Evolutionary conservation across 37 sponge, comb jelly and placozoan genomes (phyloP).

Genomic region (Chondrilla cf. caribensis): DNA sequence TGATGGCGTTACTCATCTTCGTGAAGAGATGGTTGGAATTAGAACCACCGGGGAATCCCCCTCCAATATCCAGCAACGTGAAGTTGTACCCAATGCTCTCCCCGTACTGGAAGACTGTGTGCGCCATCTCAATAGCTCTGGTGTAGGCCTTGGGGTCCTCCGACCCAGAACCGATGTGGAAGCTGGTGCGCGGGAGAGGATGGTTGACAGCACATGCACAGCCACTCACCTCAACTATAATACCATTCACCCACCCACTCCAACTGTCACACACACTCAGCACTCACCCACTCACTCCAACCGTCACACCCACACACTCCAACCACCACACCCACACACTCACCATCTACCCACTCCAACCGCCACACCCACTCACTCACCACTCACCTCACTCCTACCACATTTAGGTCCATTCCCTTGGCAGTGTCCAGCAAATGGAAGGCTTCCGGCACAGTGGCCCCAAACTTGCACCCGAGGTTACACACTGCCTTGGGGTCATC

Average conservation of each 20-base stretch:
- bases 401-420: conserved; percentile 51
- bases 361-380: conserved; percentile 5
- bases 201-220: not conserved
- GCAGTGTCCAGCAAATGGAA: conserved; percentile 57
- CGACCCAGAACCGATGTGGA: conserved; percentile 87
- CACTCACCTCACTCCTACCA: conserved; percentile 87
- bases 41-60: conserved; percentile 76
- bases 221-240: no score
- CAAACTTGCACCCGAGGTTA: conserved; percentile 66
- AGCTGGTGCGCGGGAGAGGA: conserved; percentile 41
- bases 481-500: conserved; percentile 59
- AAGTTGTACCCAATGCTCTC: conserved; percentile 53
- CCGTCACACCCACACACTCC: not conserved
- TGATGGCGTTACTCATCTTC: not conserved
- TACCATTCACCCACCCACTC: no score
- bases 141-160: conserved; percentile 55
- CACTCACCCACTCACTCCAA: not conserved
- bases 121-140: conserved; percentile 56
- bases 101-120: conserved; percentile 57
- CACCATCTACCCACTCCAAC: no score
- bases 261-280: not conserved
- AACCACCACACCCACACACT: not conserved
- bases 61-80: conserved; percentile 86
- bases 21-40: conserved; percentile 35
- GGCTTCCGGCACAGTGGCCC: conserved; percentile 56